These are phyloP conservation scores for Planococcus citri DNA, from an alignment of 1,140 invertebrate species.

Conservation along the genomic window DNA sequence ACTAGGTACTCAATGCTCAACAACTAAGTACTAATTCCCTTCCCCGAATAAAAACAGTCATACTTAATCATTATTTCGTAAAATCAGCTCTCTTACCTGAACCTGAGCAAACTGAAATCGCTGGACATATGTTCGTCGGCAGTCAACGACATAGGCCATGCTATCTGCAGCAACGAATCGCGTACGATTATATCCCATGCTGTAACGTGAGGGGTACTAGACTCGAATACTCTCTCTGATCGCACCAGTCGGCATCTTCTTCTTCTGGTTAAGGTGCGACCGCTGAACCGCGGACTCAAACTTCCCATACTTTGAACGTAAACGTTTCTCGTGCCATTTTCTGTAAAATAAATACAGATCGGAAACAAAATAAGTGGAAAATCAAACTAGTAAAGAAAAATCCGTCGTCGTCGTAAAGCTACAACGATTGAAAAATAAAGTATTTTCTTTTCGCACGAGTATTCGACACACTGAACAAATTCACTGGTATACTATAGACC, in stretches of 20 bases:
- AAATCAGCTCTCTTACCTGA: conserved; percentile 24
- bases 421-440: no score
- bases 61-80: no score
- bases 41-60: no score
- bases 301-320: neutral
- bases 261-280: conserved; percentile 21
- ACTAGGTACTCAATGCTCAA: no score
- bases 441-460: no score
- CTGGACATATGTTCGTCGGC: conserved; percentile 27
- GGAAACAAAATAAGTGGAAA: no score
- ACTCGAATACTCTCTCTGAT: conserved; percentile 31
- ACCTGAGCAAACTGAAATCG: conserved; percentile 22
- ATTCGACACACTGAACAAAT: no score
- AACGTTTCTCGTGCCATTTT: neutral
- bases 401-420: no score
- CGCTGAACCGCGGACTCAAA: conserved; percentile 3
- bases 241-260: conserved; percentile 31
- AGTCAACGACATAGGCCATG: conserved; percentile 35
- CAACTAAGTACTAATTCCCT: no score
- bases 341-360: conserved; percentile 5
- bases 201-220: conserved; percentile 27
- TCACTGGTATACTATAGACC: no score
- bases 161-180: conserved; percentile 35
- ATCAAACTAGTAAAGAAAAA: no score
- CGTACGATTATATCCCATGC: conserved; percentile 35